phyloP scores from a whole-genome alignment of 2,113 vertebrate genomes.

The Grus americana region DNA sequence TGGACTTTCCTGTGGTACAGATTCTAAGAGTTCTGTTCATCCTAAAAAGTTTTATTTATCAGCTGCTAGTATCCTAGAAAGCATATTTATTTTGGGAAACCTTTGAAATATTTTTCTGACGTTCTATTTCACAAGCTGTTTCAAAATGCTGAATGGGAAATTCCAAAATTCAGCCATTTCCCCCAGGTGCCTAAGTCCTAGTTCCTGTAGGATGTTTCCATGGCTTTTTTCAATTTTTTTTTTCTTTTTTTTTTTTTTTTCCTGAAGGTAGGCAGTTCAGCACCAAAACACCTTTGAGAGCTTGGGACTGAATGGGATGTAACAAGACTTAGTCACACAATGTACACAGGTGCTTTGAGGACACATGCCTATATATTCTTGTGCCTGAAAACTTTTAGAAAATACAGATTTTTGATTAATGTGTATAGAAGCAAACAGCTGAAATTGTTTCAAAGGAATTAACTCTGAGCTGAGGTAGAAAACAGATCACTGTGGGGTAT shows the following conservation, averaged over 20 bases:
- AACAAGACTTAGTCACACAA: neutral
- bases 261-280: neutral
- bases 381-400: neutral
- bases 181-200: neutral
- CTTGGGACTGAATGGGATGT: neutral
- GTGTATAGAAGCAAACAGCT: neutral
- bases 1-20: neutral
- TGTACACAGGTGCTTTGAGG: neutral
- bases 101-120: neutral
- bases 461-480: neutral
- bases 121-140: neutral
- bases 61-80: neutral
- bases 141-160: neutral
- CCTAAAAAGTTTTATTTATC: neutral
- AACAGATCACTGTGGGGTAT: neutral
- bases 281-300: neutral
- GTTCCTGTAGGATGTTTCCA: neutral
- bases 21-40: neutral
- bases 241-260: neutral
- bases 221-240: too few species aligned
- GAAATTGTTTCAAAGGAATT: neutral
- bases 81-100: neutral
- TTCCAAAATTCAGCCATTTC: neutral
- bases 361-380: neutral
- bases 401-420: neutral